Base-by-base conservation (phyloP, 2,113 vertebrate genomes). In the Campylomormyrus tamandua region DNA sequence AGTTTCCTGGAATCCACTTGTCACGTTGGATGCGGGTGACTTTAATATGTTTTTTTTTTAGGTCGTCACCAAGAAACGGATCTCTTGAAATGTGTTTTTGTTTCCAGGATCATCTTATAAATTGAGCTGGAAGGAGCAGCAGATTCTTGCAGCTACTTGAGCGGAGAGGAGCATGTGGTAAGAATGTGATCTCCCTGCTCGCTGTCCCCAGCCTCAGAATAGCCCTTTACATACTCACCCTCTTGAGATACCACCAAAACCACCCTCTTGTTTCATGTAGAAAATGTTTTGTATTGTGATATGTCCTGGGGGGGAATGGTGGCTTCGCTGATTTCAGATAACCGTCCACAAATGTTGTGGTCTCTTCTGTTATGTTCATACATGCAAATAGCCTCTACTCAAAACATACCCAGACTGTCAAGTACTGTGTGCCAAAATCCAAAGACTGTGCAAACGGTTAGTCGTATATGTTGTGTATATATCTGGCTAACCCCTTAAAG, bases 351-450 rank as follows among this genome's bases (percentile, higher is more conserved):
- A 19, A 80, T 42, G 74, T 80, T 80, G 35, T 80, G 74, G 74
- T 80, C 11, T 80, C 15, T 80, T 80, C 74, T 80, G 74, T 42
- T 39, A 19, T 19, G 17, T 80, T 19, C 74, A 42, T 42, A 19
- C 74, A 80, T 80, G 74, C 35, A 80, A 80, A 80, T 80, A 42
- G 35, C 74, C 35, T 80, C 70, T 24, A 45, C 87, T 88, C 87
- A 42, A 87, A 58, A 62, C 52, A 49, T 39, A 62, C 7, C 52
- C 87, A 87, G 49, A 53, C 9, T 46, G 17, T 46, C 80, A 83
- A 83, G 9, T 42, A 70, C 27, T 13, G 24, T 66, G 9, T 66
- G 62, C 9, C 62, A 70, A 31, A 70, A 31, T 66, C n/a, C 62
- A 31, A 70, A 31, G 8, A 27, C 24, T 10, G 58, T 62, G 58